Evolutionary conservation across 2,113 vertebrate genomes (phyloP), one percentile per base, ranked within the genome.

Genomic region (Dendropsophus ebraccatus): DNA sequence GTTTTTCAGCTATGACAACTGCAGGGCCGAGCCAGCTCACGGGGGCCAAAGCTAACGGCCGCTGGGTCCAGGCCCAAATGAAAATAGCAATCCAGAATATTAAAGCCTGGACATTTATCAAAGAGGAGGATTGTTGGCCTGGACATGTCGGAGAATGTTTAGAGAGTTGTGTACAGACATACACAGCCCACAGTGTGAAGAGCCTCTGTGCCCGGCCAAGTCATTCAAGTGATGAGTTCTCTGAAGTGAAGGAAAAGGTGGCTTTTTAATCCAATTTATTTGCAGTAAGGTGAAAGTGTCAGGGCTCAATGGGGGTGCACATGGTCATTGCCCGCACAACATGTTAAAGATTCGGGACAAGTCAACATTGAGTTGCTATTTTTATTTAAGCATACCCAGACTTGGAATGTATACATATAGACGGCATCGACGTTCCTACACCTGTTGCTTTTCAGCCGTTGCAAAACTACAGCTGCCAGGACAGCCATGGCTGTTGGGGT

Each of bases 41-140:
- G 74, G 70, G 25, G 50, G 74, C 73, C 72, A 79, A 69, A 69
- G 74, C 58, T 58, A 84, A 75, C 30, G 58, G 35, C 47, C 21
- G 21, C 47, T 54, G 58, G 69, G 67, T 83, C 58, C 69, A 45
- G 50, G 28, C 47, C 67, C 60, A 54, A 69, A 85, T 47, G 54
- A 54, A 67, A 69, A 78, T 52, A 78, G 58, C 17, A 69, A 78
- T 85, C 74, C 69, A 60, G 60, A 62, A 78, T 78, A 60, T 69
- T 85, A 78, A 85, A 67, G 74, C 60, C 60, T 85, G 83, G 58
- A 67, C 74, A 41, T 69, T 69, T 54, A 78, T 85, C 83, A 85
- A 85, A 85, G 74, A 32, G 58, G 32, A 50, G 30, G 60, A 69
- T 70, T 85, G 74, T 85, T 85, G 83, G 47, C 47, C 28, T 54